These are phyloP conservation scores for Leptinotarsa tumamoca DNA, from an alignment of 2,888 invertebrate genomes.

Conservation along the genomic window DNA sequence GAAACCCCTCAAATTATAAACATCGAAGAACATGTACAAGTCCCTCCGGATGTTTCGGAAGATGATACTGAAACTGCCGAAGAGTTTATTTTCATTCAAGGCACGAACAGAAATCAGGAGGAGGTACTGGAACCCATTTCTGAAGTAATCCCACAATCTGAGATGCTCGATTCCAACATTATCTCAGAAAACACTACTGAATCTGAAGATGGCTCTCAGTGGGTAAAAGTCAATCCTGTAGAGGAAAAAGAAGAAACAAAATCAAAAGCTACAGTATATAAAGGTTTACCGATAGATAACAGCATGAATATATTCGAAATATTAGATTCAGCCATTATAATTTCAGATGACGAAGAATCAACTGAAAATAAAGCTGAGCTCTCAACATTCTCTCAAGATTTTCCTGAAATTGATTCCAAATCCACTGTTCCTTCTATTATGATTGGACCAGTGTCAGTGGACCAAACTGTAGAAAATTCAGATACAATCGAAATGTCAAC, in stretches of 20 bases:
- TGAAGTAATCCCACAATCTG: neutral
- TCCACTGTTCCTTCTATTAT: neutral
- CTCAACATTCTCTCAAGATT: neutral
- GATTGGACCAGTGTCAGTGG: neutral
- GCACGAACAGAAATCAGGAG: conserved; percentile 26
- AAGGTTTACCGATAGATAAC: conserved; percentile 52
- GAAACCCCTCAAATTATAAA: conserved; percentile 59
- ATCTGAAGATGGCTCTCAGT: conserved; percentile 18
- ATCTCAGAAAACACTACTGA: conserved; percentile 6
- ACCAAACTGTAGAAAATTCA: neutral
- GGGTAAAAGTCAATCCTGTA: conserved; percentile 6
- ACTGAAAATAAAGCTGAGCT: neutral
- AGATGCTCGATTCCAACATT: neutral
- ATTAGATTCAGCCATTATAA: conserved; percentile 54
- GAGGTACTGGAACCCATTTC: conserved; percentile 15
- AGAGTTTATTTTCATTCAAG: conserved; percentile 55
- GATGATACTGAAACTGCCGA: conserved; percentile 52
- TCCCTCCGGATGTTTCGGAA: conserved; percentile 36
- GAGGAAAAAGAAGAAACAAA: neutral
- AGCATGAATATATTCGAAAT: conserved; percentile 49
- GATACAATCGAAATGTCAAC: neutral
- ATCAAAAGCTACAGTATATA: conserved; percentile 41
- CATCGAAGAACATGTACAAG: conserved; percentile 40
- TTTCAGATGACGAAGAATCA: conserved; percentile 52
- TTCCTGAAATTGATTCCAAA: neutral